Evolutionary conservation across 2,888 invertebrate genomes (phyloP).

Genomic region (Parasteatoda lunata): DNA sequence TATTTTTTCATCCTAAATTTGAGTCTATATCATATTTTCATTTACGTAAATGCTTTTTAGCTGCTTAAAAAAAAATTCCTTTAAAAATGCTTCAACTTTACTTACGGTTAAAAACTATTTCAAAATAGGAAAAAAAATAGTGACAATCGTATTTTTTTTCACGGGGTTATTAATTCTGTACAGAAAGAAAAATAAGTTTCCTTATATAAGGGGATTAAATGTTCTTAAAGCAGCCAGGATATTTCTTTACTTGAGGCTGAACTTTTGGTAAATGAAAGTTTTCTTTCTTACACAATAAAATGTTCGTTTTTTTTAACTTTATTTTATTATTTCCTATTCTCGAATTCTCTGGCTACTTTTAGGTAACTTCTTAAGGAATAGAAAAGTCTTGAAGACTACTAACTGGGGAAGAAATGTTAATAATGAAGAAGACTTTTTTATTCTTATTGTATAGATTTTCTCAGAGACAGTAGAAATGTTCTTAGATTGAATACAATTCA

Average conservation of each 20-base stretch:
- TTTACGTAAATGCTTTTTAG: too few species aligned
- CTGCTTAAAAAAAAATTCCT: too few species aligned
- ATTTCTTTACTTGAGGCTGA: background rate
- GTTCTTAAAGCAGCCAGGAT: background rate
- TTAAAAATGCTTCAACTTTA: too few species aligned
- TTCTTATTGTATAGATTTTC: background rate
- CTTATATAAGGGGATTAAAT: background rate
- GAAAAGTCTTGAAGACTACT: background rate
- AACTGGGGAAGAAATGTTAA: background rate
- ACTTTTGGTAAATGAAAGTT: conserved; percentile 1
- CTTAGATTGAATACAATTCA: background rate
- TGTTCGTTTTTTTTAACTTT: background rate
- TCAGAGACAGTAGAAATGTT: background rate
- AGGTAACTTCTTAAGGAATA: conserved; percentile 3
- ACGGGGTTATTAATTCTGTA: too few species aligned
- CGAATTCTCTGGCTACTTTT: background rate
- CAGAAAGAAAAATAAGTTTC: background rate
- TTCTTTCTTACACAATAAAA: background rate
- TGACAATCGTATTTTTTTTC: too few species aligned
- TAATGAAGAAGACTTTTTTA: background rate
- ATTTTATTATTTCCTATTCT: background rate
- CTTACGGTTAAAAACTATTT: too few species aligned
- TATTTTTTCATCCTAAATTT: too few species aligned
- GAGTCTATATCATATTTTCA: too few species aligned
- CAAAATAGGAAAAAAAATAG: too few species aligned